These are phyloP conservation scores for Mamestra configurata DNA, from an alignment of 1,140 invertebrate genomes.

Conservation along the genomic window DNA sequence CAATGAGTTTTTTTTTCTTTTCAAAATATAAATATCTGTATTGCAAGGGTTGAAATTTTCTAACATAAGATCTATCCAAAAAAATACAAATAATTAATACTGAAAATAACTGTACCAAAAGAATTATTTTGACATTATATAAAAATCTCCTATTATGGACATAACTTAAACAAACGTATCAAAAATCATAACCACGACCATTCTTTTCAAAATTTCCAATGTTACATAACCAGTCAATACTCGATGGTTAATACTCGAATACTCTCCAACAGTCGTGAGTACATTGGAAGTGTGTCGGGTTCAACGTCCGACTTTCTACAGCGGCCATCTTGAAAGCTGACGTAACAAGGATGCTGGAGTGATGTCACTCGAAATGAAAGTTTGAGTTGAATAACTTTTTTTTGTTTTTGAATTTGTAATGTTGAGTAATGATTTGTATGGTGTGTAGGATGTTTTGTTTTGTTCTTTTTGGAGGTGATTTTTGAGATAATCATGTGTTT, in stretches of 20 bases:
- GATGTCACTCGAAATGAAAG: slow-evolving; percentile 60
- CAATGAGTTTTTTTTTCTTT: too few relatives aligned
- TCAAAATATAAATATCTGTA: too few relatives aligned
- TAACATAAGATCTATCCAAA: too few relatives aligned
- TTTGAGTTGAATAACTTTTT: slow-evolving; percentile 44
- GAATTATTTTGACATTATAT: too few relatives aligned
- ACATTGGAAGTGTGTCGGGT: slow-evolving; percentile 61
- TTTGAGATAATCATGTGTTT: too few relatives aligned
- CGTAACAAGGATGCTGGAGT: slow-evolving; percentile 67
- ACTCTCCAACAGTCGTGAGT: background rate
- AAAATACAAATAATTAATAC: too few relatives aligned
- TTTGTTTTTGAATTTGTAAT: background rate
- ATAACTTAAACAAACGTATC: background rate
- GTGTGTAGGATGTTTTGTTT: background rate
- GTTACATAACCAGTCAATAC: slow-evolving; percentile 21
- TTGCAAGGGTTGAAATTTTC: too few relatives aligned
- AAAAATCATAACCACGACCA: background rate
- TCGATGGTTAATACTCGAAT: background rate
- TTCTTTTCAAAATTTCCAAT: background rate
- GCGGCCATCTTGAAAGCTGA: slow-evolving; percentile 63
- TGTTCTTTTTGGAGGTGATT: background rate
- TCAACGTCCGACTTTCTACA: slow-evolving; percentile 72
- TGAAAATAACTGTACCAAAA: too few relatives aligned
- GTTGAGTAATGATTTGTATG: slow-evolving; percentile 31
- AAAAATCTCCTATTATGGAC: too few relatives aligned